Evolutionary conservation across 2,113 vertebrate genomes (phyloP).

Genomic region (Galemys pyrenaicus): DNA sequence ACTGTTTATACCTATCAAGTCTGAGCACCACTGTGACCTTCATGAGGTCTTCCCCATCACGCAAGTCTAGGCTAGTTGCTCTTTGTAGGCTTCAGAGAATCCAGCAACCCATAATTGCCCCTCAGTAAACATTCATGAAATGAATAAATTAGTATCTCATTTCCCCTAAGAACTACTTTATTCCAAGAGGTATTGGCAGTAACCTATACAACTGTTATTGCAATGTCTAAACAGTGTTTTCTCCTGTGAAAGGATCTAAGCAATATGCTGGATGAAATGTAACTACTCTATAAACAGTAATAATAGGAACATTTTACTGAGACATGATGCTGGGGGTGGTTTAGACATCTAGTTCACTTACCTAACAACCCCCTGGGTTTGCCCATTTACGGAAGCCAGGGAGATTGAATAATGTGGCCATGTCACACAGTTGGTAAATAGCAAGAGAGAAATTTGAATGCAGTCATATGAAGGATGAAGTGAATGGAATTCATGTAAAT

Average conservation of each 20-base stretch:
- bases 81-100: neutral
- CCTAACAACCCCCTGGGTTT: neutral
- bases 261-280: neutral
- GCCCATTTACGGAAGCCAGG: neutral
- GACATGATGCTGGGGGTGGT: neutral
- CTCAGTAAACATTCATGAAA: neutral
- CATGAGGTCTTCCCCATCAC: neutral
- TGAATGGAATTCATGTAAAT: neutral
- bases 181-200: neutral
- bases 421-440: neutral
- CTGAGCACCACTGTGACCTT: neutral
- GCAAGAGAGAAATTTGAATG: neutral
- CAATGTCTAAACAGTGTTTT: neutral
- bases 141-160: neutral
- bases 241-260: neutral
- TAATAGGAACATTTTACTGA: neutral
- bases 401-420: neutral
- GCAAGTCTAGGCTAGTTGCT: neutral
- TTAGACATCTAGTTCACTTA: neutral
- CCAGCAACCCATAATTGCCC: neutral
- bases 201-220: neutral
- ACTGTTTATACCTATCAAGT: neutral
- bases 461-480: neutral
- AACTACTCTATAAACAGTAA: neutral
- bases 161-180: neutral